A percentile compares a stretch with the other conserved stretches of the same genome.
Conservation (phyloP, 2,888 invertebrate species). For the Oxystoma pomonae region DNA sequence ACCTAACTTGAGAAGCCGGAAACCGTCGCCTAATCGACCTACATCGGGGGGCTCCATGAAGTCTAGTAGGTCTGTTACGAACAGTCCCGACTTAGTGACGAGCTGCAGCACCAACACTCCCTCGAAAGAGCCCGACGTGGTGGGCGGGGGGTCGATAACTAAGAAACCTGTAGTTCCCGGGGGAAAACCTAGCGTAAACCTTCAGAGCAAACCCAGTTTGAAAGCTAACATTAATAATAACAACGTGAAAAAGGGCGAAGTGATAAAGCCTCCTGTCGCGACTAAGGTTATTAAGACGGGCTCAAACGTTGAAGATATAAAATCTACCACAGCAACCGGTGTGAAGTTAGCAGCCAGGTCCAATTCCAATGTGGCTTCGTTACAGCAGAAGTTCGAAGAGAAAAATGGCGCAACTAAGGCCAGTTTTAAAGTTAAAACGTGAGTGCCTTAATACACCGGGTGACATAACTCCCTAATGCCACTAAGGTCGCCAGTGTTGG, state of each 20-base stretch:
- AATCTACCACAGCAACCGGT: slow-evolving; percentile 40
- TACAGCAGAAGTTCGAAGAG: slow-evolving; percentile 77
- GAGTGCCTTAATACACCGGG: too few relatives aligned
- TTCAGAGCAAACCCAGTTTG: slow-evolving; percentile 38
- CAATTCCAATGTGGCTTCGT: slow-evolving; percentile 69
- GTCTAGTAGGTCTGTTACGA: slow-evolving; percentile 44
- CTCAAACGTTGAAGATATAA: slow-evolving; percentile 25
- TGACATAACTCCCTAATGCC: too few relatives aligned
- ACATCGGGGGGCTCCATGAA: slow-evolving; percentile 27
- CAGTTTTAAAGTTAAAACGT: slow-evolving; percentile 25
- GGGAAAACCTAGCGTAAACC: slow-evolving; percentile 39
- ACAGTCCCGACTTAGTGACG: slow-evolving; percentile 70
- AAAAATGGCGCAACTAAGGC: slow-evolving; percentile 30
- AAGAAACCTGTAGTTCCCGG: slow-evolving; percentile 37
- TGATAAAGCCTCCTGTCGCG: slow-evolving; percentile 28
- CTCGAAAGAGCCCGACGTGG: slow-evolving; percentile 58
- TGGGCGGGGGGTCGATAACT: slow-evolving; percentile 47
- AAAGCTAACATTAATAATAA: slow-evolving; percentile 40
- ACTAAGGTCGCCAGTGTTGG: too few relatives aligned
- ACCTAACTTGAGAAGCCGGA: slow-evolving; percentile 49
- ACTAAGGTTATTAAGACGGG: slow-evolving; percentile 26
- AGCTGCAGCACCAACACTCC: slow-evolving; percentile 57
- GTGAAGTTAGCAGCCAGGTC: slow-evolving; percentile 51
- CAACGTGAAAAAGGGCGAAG: slow-evolving; percentile 43
- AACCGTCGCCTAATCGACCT: slow-evolving; percentile 39